Conservation (phyloP, 2,797 vertebrate genomes). For the Artibeus jamaicensis region DNA sequence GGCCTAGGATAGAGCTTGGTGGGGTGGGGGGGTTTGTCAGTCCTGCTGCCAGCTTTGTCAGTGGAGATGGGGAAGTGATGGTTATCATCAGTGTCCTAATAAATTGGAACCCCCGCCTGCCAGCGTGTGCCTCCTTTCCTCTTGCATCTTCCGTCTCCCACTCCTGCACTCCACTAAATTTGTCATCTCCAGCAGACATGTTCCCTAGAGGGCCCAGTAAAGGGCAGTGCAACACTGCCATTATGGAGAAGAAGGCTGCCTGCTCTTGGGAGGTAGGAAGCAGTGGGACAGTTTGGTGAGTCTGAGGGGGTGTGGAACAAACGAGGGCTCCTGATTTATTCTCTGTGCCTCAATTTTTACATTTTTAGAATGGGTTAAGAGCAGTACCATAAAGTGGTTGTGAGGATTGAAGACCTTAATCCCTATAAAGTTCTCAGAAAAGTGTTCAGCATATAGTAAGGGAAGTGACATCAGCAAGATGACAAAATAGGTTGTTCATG, state of each 20-base stretch:
- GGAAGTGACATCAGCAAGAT: neutral
- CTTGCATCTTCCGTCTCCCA: neutral
- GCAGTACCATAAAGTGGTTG: neutral
- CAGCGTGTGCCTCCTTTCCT: neutral
- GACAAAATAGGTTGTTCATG: neutral
- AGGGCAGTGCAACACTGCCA: too few relatives aligned
- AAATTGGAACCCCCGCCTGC: neutral
- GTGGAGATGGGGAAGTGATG: too few relatives aligned
- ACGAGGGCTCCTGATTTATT: neutral
- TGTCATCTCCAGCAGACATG: neutral
- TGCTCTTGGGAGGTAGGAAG: neutral
- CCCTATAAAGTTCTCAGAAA: neutral
- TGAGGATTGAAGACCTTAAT: neutral
- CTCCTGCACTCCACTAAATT: neutral
- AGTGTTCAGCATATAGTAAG: neutral
- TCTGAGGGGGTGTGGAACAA: neutral
- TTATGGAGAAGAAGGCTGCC: neutral
- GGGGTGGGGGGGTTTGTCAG: neutral
- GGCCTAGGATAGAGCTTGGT: neutral
- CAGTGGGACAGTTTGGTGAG: neutral
- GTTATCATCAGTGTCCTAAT: neutral
- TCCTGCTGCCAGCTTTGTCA: neutral
- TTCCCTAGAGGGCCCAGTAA: neutral
- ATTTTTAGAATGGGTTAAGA: neutral
- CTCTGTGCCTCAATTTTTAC: neutral